Conservation (phyloP, 35 echinoderm and acorn worm species). For the Nesometra sesokonis region DNA sequence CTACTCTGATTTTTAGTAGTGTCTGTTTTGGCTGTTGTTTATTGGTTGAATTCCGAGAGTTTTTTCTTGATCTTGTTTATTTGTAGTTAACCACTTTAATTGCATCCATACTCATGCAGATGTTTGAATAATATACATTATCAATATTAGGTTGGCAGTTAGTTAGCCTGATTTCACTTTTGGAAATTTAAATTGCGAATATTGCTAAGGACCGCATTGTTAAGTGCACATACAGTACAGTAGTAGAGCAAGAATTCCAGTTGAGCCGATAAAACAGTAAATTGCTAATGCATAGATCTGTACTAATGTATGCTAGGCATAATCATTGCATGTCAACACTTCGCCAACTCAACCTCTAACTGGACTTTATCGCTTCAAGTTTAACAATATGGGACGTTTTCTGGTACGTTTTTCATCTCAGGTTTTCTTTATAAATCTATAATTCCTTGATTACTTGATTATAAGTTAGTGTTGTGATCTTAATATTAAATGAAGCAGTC, state of each 20-base stretch:
- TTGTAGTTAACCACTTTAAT: neutral
- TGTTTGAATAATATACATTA: slow-evolving; percentile 1
- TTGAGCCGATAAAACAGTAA: neutral
- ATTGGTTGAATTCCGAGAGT: neutral
- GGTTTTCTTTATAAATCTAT: neutral
- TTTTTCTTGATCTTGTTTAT: neutral
- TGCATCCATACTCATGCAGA: neutral
- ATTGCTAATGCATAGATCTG: neutral
- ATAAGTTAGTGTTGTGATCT: neutral
- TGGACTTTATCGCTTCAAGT: neutral
- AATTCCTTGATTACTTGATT: neutral
- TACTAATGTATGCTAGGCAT: neutral
- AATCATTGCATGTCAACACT: neutral
- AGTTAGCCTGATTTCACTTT: neutral
- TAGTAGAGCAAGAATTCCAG: neutral
- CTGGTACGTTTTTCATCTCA: neutral
- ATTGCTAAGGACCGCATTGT: neutral
- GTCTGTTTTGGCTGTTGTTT: neutral
- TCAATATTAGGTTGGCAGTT: neutral
- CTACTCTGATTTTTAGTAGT: neutral
- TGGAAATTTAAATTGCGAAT: neutral
- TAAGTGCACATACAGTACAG: neutral
- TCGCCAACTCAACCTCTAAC: neutral
- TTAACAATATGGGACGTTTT: neutral
- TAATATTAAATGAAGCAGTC: neutral